phyloP scores from a whole-genome alignment of 2,888 invertebrate genomes.

The Agrilus mali region DNA sequence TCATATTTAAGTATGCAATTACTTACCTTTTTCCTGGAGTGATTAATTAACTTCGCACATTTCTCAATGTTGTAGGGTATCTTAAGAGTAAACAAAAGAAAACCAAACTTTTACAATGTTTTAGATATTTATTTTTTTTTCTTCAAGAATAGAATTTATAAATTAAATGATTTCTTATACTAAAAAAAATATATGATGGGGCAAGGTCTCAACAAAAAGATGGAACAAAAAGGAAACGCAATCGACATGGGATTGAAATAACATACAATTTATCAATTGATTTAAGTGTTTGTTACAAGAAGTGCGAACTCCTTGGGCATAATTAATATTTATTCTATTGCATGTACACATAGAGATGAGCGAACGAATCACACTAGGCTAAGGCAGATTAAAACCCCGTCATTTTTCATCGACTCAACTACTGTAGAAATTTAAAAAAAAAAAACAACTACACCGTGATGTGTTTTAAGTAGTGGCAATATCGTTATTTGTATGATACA shows the following conservation, averaged over 20 bases:
- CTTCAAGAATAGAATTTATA: slow-evolving; percentile 29
- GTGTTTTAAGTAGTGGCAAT: slow-evolving; percentile 17
- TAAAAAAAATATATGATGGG: slow-evolving; percentile 24
- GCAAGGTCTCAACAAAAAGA: slow-evolving; percentile 23
- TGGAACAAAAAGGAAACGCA: slow-evolving; percentile 15
- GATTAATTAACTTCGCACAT: too few relatives aligned
- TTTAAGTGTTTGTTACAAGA: not conserved
- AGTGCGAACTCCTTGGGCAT: slow-evolving; percentile 15
- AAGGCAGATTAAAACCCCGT: slow-evolving; percentile 23
- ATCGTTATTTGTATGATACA: not conserved
- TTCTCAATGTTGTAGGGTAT: too few relatives aligned
- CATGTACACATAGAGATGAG: slow-evolving; percentile 24
- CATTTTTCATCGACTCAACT: slow-evolving; percentile 14
- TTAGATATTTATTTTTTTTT: slow-evolving; percentile 27
- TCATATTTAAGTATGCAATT: too few relatives aligned
- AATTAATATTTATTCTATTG: slow-evolving; percentile 18
- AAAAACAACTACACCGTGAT: slow-evolving; percentile 13
- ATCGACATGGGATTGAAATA: slow-evolving; percentile 5
- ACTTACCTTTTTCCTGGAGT: too few relatives aligned
- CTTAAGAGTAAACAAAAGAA: slow-evolving; percentile 12
- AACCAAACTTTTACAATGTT: slow-evolving; percentile 22
- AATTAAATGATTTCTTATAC: slow-evolving; percentile 26
- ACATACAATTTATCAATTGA: too few relatives aligned
- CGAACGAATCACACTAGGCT: slow-evolving; percentile 23
- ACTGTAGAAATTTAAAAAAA: slow-evolving; percentile 25